Evolutionary conservation across 1,140 invertebrate genomes (phyloP).

Genomic region (Drosophila tristis): DNA sequence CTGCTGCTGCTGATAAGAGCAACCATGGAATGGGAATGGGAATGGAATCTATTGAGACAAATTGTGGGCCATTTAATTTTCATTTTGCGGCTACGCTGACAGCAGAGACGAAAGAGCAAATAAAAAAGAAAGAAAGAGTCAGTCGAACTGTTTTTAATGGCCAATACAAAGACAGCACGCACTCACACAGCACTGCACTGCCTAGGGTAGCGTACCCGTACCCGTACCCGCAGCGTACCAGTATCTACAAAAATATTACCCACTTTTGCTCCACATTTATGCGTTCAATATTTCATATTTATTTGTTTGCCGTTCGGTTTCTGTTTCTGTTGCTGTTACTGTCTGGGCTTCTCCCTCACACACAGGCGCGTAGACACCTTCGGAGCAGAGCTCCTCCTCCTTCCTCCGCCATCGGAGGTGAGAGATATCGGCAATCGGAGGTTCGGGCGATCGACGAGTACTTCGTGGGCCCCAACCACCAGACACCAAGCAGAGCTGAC

Average conservation of each 20-base stretch:
- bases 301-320: conserved; percentile 55
- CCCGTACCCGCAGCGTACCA: neutral
- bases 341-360: conserved; percentile 15
- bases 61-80: conserved; percentile 67
- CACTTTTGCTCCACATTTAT: conserved; percentile 75
- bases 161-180: conserved; percentile 64
- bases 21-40: conserved; percentile 12
- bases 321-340: conserved; percentile 43
- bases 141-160: conserved; percentile 41
- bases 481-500: conserved; percentile 42
- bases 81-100: conserved; percentile 43
- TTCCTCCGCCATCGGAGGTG: conserved; percentile 37
- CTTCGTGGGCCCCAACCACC: conserved; percentile 36
- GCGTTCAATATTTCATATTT: conserved; percentile 81
- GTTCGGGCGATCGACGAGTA: conserved; percentile 51
- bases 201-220: too few species aligned
- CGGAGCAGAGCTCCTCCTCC: conserved; percentile 32
- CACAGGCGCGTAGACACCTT: neutral
- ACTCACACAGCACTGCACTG: conserved; percentile 11
- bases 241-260: conserved; percentile 69
- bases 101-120: conserved; percentile 18
- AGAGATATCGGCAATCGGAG: conserved; percentile 34
- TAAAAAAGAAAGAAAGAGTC: too few species aligned
- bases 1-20: conserved; percentile 53
- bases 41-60: conserved; percentile 71